Evolutionary conservation across 2,888 invertebrate species (phyloP).

Genomic region (Diarsia brunnea): DNA sequence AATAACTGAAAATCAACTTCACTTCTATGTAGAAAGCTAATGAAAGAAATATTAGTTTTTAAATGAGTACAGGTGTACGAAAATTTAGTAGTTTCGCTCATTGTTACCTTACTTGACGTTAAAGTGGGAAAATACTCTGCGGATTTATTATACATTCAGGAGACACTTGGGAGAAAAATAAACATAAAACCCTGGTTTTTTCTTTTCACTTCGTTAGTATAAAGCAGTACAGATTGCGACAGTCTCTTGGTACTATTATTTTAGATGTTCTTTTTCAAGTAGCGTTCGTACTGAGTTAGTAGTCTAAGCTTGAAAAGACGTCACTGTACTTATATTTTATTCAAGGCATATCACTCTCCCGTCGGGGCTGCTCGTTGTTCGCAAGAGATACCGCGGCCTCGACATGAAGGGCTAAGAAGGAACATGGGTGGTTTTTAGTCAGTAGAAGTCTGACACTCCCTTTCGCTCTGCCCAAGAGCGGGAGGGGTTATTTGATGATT

Average conservation of each 20-base stretch:
- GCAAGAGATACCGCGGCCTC: no score
- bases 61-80: conserved; percentile 13
- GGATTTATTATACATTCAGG: conserved; percentile 55
- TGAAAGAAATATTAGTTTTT: conserved; percentile 7
- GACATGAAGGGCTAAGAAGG: no score
- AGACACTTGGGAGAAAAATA: conserved; percentile 36
- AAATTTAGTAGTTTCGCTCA: no score
- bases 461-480: no score
- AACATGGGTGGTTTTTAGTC: no score
- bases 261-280: conserved; percentile 19
- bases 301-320: background rate
- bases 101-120: conserved; percentile 20
- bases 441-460: no score
- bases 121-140: conserved; percentile 13
- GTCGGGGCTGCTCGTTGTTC: no score
- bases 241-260: conserved; percentile 16
- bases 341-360: background rate
- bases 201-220: conserved; percentile 34
- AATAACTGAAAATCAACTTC: background rate
- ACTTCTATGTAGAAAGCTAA: background rate
- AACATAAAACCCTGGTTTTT: conserved; percentile 31
- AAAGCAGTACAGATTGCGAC: conserved; percentile 1
- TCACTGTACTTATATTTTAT: background rate
- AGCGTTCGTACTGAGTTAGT: background rate
- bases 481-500: no score